Percentiles rank a stretch among this genome's conserved stretches.
Evolutionary conservation across 2,888 invertebrate genomes (phyloP).

Genomic region (Microplitis manilae): DNA sequence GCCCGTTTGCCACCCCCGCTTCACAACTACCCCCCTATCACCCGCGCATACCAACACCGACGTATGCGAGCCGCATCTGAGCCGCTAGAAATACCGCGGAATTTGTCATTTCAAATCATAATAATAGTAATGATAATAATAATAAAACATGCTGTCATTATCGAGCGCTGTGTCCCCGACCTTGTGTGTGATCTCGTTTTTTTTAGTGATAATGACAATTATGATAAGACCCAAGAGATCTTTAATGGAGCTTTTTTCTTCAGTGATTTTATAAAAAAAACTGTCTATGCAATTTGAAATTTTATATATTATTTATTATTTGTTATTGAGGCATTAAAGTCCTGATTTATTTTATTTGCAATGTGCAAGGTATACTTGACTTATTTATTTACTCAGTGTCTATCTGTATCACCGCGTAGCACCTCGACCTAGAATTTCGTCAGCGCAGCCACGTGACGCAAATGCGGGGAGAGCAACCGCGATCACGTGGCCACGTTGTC

Average conservation of each 20-base stretch:
- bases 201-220: constrained; percentile 13
- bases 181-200: constrained; percentile 25
- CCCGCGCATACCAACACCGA: constrained; percentile 31
- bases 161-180: constrained; percentile 7
- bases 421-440: constrained; percentile 36
- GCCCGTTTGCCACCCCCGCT: constrained; percentile 22
- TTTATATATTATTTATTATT: too few relatives aligned
- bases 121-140: too few relatives aligned
- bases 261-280: not conserved
- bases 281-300: too few relatives aligned
- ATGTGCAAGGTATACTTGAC: not conserved
- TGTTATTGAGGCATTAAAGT: too few relatives aligned
- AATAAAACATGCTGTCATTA: not conserved
- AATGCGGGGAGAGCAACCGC: constrained; percentile 45
- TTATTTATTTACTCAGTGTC: too few relatives aligned
- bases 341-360: not conserved
- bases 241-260: not conserved
- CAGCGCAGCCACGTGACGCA: constrained; percentile 49
- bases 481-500: constrained; percentile 48
- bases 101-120: too few relatives aligned
- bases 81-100: not conserved
- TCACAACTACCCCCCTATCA: constrained; percentile 33
- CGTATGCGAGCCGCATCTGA: constrained; percentile 37
- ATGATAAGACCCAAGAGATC: too few relatives aligned
- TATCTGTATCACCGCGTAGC: not conserved